phyloP scores from a whole-genome alignment of 2,797 vertebrate species.

The Fratercula arctica region DNA sequence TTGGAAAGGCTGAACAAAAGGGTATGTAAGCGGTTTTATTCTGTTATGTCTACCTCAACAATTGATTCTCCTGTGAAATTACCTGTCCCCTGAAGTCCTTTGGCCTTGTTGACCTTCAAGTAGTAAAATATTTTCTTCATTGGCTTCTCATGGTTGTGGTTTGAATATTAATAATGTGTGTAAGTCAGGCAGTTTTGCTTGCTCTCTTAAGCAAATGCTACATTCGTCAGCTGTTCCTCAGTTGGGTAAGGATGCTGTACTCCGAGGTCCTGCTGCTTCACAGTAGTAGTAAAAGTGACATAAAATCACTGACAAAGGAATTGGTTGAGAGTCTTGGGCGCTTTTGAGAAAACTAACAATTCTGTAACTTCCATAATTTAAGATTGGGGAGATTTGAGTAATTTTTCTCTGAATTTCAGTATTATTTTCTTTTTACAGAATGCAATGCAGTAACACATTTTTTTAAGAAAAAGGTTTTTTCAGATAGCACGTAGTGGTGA shows the following conservation, averaged over 20 bases:
- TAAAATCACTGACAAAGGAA: neutral
- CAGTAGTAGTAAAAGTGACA: neutral
- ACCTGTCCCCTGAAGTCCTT: neutral
- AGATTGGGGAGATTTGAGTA: neutral
- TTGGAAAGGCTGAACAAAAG: constrained; percentile 24
- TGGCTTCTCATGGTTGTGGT: neutral
- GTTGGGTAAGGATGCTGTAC: neutral
- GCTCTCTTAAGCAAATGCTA: neutral
- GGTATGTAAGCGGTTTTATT: neutral
- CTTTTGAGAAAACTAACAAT: neutral
- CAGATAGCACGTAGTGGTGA: neutral
- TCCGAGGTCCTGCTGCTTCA: neutral
- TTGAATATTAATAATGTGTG: neutral
- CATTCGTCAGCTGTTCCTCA: neutral
- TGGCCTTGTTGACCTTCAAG: neutral
- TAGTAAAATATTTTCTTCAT: constrained; percentile 3
- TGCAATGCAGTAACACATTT: neutral
- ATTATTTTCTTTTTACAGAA: neutral
- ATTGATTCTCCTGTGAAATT: neutral
- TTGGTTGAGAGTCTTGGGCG: neutral
- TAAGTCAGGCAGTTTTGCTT: neutral
- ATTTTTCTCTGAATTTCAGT: neutral
- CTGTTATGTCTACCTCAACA: neutral
- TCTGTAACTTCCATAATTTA: neutral
- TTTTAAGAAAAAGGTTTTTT: neutral